Evolutionary conservation across 2,797 vertebrate species (phyloP).

Genomic region (Cuculus canorus): DNA sequence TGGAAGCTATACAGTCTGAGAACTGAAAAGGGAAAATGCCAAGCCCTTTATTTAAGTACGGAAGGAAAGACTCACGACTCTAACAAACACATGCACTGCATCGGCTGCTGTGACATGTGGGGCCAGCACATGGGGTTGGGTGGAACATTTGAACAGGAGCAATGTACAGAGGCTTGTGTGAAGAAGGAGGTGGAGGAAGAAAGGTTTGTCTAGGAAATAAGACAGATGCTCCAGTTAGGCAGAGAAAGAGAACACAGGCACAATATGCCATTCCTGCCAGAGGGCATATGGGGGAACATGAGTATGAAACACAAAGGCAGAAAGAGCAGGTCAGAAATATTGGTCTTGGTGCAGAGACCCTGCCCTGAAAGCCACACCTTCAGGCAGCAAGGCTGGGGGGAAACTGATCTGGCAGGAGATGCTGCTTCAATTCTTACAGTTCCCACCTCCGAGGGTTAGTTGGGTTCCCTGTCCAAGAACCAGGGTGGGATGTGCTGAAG

Average conservation of each 20-base stretch:
- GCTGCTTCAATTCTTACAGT: not conserved
- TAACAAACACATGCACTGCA: not conserved
- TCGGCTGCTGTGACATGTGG: not conserved
- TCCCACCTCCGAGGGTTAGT: not conserved
- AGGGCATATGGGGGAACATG: not conserved
- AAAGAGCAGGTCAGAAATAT: not conserved
- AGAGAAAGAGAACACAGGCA: not conserved
- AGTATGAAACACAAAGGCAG: fast-evolving
- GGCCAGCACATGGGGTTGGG: not conserved
- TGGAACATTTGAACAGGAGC: not conserved
- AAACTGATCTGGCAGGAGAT: not conserved
- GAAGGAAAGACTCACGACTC: not conserved
- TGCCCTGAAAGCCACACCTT: not conserved
- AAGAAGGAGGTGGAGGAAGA: not conserved
- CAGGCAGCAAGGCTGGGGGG: not conserved
- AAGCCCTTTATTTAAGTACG: not conserved
- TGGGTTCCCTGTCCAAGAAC: not conserved
- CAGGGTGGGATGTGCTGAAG: not conserved
- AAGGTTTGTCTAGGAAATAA: not conserved
- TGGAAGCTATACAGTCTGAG: not conserved
- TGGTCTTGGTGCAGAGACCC: not conserved
- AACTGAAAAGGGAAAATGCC: not conserved
- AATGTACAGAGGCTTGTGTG: not conserved
- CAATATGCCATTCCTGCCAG: not conserved
- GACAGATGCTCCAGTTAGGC: not conserved